Conservation (phyloP, 2,113 vertebrate genomes). For the Cebus imitator region DNA sequence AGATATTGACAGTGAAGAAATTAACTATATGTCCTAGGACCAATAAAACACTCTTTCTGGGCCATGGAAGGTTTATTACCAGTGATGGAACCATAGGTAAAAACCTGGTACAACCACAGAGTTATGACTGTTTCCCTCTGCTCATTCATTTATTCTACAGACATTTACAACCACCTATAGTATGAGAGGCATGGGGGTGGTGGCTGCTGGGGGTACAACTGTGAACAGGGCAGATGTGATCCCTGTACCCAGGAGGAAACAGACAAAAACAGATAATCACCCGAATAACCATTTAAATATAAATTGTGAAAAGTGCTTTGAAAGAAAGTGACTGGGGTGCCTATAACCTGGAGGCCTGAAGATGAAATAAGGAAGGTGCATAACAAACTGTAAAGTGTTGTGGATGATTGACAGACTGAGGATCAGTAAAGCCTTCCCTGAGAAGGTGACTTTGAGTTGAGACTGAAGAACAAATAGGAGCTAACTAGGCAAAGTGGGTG, state of each 20-base stretch:
- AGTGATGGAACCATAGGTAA: neutral
- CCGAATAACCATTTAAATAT: neutral
- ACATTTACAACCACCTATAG: neutral
- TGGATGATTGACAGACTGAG: neutral
- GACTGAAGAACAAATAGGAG: neutral
- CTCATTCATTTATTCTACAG: neutral
- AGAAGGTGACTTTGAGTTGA: neutral
- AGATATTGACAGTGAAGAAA: neutral
- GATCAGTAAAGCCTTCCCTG: neutral
- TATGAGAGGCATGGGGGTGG: neutral
- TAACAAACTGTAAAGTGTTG: neutral
- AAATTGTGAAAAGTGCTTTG: neutral
- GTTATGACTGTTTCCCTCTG: neutral
- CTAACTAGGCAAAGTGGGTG: neutral
- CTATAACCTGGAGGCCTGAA: neutral
- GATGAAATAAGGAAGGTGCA: neutral
- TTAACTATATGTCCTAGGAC: neutral
- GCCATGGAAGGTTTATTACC: neutral
- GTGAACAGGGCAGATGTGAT: neutral
- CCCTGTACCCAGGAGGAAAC: neutral
- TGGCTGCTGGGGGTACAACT: neutral
- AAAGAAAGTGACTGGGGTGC: neutral
- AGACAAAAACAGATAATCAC: neutral
- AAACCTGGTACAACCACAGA: neutral
- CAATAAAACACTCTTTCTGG: neutral